Percentiles rank a stretch among this genome's conserved stretches.
Conservation (phyloP, 1,140 invertebrate species). For the Aleiodes sp. region DNA sequence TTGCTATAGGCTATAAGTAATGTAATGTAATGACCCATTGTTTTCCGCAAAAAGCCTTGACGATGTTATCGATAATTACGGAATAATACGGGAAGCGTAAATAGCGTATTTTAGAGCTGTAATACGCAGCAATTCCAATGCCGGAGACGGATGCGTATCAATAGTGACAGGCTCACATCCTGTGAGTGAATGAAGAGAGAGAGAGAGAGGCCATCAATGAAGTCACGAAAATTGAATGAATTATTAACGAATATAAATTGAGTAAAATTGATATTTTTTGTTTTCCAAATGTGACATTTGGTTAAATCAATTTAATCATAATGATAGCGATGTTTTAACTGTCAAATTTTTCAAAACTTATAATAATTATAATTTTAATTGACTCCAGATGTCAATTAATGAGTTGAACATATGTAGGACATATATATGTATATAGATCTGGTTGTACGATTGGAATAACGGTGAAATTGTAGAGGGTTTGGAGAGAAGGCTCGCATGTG, state of each 20-base stretch:
- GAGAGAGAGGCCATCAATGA: neutral
- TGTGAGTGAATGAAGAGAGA: slow-evolving; percentile 23
- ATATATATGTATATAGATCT: slow-evolving; percentile 48
- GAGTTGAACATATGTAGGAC: slow-evolving; percentile 59
- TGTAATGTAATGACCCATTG: slow-evolving; percentile 62
- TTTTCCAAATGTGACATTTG: no score
- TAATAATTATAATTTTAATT: slow-evolving; percentile 60
- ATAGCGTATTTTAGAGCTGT: slow-evolving; percentile 55
- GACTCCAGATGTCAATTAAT: slow-evolving; percentile 64
- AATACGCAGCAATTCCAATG: slow-evolving; percentile 57
- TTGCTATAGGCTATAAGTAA: slow-evolving; percentile 5
- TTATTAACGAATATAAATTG: no score
- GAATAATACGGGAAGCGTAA: slow-evolving; percentile 66
- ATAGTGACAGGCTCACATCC: slow-evolving; percentile 58
- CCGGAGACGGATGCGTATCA: slow-evolving; percentile 56
- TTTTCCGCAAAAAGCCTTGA: slow-evolving; percentile 66
- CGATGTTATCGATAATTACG: slow-evolving; percentile 67
- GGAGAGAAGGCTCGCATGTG: slow-evolving; percentile 55
- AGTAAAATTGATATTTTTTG: no score
- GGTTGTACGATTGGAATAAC: slow-evolving; percentile 45
- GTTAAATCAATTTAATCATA: neutral
- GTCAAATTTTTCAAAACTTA: slow-evolving; percentile 49
- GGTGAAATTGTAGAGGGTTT: slow-evolving; percentile 2
- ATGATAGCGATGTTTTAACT: slow-evolving; percentile 51
- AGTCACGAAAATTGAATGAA: neutral